Evolutionary conservation across 2,888 invertebrate genomes (phyloP).

Genomic region (Hirudinaria manillensis): DNA sequence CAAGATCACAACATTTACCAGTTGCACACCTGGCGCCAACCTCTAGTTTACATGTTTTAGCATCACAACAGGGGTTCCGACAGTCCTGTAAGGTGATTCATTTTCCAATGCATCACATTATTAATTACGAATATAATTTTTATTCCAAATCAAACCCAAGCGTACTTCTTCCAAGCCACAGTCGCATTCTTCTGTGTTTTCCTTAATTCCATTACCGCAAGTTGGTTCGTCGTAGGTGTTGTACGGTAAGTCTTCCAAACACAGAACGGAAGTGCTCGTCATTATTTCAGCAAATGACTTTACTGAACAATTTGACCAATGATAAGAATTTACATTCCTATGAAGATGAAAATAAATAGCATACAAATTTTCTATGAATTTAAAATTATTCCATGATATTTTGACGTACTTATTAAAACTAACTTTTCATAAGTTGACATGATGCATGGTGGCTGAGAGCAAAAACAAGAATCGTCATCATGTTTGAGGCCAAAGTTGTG

Average conservation of each 20-base stretch:
- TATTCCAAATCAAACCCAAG: no score
- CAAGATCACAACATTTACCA: conserved; percentile 57
- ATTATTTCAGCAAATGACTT: not conserved
- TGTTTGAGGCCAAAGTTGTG: conserved; percentile 15
- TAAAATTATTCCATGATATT: not conserved
- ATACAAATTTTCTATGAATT: no score
- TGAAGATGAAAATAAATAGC: not conserved
- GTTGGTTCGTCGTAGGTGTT: conserved; percentile 60
- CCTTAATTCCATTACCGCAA: conserved; percentile 93
- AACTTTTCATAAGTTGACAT: conserved; percentile 1
- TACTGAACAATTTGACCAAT: not conserved
- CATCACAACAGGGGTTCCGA: conserved; percentile 77
- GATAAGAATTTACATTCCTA: not conserved
- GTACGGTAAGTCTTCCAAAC: conserved; percentile 32
- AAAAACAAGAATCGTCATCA: conserved; percentile 4
- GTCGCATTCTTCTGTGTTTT: conserved; percentile 92
- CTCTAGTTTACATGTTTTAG: conserved; percentile 76
- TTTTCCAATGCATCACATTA: not conserved
- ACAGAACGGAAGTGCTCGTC: not conserved
- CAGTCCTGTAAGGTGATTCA: conserved; percentile 54
- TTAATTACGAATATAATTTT: no score
- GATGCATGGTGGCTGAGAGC: conserved; percentile 6
- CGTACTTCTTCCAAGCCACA: conserved; percentile 63
- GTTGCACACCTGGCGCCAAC: conserved; percentile 88
- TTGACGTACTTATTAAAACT: not conserved